phyloP scores from a whole-genome alignment of 2,888 invertebrate species.

The Chrysolina americana region DNA sequence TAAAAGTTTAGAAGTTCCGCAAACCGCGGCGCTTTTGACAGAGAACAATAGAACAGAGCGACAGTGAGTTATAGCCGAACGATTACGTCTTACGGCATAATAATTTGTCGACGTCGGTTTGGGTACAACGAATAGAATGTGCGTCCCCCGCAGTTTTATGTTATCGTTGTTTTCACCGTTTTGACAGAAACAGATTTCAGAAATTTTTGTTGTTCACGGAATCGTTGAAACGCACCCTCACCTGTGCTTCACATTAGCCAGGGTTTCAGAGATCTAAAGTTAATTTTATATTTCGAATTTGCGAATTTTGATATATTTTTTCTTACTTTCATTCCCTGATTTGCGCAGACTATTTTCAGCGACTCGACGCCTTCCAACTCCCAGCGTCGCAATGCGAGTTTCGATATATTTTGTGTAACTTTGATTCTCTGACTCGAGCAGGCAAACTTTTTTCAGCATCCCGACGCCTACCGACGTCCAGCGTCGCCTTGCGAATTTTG shows the following conservation, averaged over 20 bases:
- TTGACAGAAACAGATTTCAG: constrained; percentile 1
- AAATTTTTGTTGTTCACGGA: not conserved
- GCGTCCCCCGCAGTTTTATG: constrained; percentile 1
- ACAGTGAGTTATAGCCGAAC: constrained; percentile 42
- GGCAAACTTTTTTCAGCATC: no score
- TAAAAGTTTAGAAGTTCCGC: constrained; percentile 31
- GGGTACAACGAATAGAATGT: constrained; percentile 2
- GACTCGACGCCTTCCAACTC: no score
- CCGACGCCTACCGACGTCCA: no score
- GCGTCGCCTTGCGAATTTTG: no score
- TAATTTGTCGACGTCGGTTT: constrained; percentile 39
- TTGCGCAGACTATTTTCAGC: no score
- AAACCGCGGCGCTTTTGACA: constrained; percentile 34
- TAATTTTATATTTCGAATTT: no score
- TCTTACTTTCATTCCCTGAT: no score
- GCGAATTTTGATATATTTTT: no score
- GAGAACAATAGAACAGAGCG: constrained; percentile 35
- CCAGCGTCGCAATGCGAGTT: no score
- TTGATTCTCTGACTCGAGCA: no score
- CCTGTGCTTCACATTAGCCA: not conserved
- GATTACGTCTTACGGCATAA: constrained; percentile 42
- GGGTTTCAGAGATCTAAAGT: no score
- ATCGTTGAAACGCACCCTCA: not conserved
- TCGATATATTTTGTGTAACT: no score
- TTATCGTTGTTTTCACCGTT: not conserved